Conservation (phyloP, 2,888 invertebrate species). For the Drosophila barbarae region DNA sequence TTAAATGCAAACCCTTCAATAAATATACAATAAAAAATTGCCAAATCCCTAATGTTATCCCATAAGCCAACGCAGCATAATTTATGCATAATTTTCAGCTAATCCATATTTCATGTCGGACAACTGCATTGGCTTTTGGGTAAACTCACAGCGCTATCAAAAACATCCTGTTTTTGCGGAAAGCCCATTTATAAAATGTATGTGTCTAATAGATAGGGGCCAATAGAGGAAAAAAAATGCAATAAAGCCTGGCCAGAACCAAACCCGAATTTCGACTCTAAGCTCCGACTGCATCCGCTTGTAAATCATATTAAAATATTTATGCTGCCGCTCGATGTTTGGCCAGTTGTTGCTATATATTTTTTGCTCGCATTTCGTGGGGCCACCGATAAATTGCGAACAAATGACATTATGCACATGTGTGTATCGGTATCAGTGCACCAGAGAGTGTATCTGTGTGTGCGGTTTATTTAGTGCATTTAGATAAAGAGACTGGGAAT, state of each 20-base stretch:
- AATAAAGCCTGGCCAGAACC: conserved; percentile 14
- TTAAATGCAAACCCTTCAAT: background rate
- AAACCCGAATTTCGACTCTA: conserved; percentile 30
- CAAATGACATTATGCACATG: conserved; percentile 48
- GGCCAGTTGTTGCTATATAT: conserved; percentile 23
- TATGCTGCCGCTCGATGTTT: conserved; percentile 44
- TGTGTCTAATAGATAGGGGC: conserved; percentile 28
- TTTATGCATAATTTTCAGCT: conserved; percentile 39
- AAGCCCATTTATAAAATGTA: conserved; percentile 43
- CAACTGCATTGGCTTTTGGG: conserved; percentile 26
- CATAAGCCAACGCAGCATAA: conserved; percentile 23
- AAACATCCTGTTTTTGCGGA: conserved; percentile 48
- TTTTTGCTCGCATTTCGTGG: conserved; percentile 21
- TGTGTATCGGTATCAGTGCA: conserved; percentile 25
- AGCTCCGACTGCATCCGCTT: conserved; percentile 55
- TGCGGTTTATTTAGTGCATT: conserved; percentile 63
- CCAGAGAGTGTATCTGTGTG: conserved; percentile 18
- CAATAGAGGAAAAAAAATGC: background rate
- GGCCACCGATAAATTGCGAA: conserved; percentile 53
- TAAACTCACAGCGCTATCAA: conserved; percentile 33
- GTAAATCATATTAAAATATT: conserved; percentile 73
- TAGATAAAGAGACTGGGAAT: conserved; percentile 67
- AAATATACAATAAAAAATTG: background rate
- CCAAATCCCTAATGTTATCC: conserved; percentile 21
- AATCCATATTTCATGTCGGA: conserved; percentile 36